A percentile compares a stretch with the other conserved stretches of the same genome.
phyloP scores from a whole-genome alignment of 1,140 invertebrate genomes.

The Pseudomyrmex cubaensis region DNA sequence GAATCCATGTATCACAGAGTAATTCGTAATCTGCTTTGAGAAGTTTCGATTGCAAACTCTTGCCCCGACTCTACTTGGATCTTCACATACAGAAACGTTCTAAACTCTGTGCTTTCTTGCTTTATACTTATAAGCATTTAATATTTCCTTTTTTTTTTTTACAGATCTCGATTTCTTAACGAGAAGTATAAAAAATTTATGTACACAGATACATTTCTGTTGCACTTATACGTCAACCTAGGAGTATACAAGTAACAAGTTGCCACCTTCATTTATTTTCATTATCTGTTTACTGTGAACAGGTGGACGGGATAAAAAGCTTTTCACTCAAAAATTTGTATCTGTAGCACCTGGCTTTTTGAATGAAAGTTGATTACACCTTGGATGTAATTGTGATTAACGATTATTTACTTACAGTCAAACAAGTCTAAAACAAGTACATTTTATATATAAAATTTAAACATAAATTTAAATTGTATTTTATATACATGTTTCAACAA shows the following conservation, averaged over 20 bases:
- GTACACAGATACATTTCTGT: conserved; percentile 72
- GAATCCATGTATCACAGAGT: conserved; percentile 79
- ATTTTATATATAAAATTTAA: not conserved
- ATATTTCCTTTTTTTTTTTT: conserved; percentile 7
- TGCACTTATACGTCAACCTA: conserved; percentile 52
- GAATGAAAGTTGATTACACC: not conserved
- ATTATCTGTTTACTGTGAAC: conserved; percentile 39
- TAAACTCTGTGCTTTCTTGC: conserved; percentile 62
- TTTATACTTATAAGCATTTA: conserved; percentile 31
- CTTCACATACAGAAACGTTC: conserved; percentile 55
- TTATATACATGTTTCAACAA: not conserved
- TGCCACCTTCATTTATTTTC: conserved; percentile 29
- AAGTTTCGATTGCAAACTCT: conserved; percentile 70
- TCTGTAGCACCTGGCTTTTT: not conserved
- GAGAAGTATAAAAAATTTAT: conserved; percentile 83
- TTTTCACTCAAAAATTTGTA: not conserved
- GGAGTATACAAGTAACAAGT: conserved; percentile 57
- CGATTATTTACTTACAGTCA: conserved; percentile 10
- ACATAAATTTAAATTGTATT: conserved; percentile 26
- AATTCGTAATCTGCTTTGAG: conserved; percentile 70
- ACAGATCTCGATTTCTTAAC: conserved; percentile 68
- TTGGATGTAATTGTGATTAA: not conserved
- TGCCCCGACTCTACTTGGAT: conserved; percentile 70
- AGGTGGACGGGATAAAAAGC: conserved; percentile 66
- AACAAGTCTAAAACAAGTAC: not conserved